A percentile compares a stretch with the other conserved stretches of the same genome.
phyloP scores from a whole-genome alignment of 2,113 vertebrate genomes.

The Emydura subglobosa region DNA sequence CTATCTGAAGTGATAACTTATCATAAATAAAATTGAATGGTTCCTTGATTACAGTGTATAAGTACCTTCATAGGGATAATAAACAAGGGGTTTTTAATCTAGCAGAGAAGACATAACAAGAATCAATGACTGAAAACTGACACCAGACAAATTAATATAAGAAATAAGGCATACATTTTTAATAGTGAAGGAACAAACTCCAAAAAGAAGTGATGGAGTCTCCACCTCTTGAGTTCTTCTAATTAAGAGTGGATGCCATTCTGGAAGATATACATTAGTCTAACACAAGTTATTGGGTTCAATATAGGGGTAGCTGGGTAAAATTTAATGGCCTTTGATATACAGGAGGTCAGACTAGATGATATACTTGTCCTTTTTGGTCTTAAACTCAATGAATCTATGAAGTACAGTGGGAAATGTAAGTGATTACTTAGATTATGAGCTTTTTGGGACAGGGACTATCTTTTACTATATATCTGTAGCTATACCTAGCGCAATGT shows the following conservation, averaged over 20 bases:
- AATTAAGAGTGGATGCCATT: neutral
- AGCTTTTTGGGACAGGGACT: neutral
- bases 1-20: neutral
- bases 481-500: too few species aligned
- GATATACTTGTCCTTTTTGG: neutral
- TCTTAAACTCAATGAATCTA: neutral
- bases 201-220: neutral
- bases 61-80: neutral
- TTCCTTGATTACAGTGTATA: neutral
- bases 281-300: neutral
- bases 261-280: neutral
- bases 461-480: neutral
- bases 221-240: neutral
- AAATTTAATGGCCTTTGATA: neutral
- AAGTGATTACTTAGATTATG: neutral
- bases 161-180: neutral
- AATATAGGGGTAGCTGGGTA: neutral
- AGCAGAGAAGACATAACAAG: neutral
- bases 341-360: neutral
- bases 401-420: neutral
- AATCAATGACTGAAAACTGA: neutral
- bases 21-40: neutral
- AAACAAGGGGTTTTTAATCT: neutral
- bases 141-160: fast-evolving
- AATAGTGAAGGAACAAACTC: neutral